A percentile compares a stretch with the other conserved stretches of the same genome.
Evolutionary conservation across 2,797 vertebrate species (phyloP).

Genomic region (Phoeniculus purpureus): DNA sequence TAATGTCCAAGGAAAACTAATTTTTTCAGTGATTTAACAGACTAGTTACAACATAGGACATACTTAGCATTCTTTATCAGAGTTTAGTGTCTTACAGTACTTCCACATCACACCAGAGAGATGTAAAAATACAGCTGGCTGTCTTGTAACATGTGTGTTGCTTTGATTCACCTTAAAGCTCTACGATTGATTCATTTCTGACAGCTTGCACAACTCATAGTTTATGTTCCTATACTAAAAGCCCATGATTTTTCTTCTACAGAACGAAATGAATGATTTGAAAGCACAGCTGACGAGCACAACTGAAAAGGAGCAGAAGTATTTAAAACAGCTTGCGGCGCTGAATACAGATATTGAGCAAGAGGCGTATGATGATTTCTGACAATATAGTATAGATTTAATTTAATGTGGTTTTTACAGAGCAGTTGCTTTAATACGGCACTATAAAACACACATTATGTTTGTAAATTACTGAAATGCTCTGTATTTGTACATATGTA

Average conservation of each 20-base stretch:
- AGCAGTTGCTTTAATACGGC: neutral
- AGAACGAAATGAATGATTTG: constrained; percentile 82
- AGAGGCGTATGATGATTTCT: constrained; percentile 67
- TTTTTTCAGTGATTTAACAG: neutral
- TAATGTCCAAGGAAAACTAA: neutral
- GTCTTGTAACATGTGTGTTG: neutral
- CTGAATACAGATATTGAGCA: constrained; percentile 75
- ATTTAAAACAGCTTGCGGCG: constrained; percentile 72
- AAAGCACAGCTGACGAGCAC: constrained; percentile 77
- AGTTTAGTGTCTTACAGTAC: neutral
- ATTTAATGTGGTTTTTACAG: neutral
- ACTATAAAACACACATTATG: rapidly evolving
- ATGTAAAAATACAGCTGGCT: neutral
- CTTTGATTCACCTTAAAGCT: neutral
- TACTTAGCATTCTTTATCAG: neutral
- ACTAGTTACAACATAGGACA: neutral
- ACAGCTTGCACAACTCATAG: neutral
- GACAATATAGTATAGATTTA: neutral
- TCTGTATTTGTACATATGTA: neutral
- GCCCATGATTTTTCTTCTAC: constrained; percentile 35
- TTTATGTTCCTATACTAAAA: neutral
- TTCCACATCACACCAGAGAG: neutral
- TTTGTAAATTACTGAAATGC: neutral
- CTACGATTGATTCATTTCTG: neutral
- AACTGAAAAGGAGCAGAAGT: constrained; percentile 79